These are phyloP conservation scores for Macrotus californicus DNA, from an alignment of 2,113 vertebrate genomes.

Conservation along the genomic window DNA sequence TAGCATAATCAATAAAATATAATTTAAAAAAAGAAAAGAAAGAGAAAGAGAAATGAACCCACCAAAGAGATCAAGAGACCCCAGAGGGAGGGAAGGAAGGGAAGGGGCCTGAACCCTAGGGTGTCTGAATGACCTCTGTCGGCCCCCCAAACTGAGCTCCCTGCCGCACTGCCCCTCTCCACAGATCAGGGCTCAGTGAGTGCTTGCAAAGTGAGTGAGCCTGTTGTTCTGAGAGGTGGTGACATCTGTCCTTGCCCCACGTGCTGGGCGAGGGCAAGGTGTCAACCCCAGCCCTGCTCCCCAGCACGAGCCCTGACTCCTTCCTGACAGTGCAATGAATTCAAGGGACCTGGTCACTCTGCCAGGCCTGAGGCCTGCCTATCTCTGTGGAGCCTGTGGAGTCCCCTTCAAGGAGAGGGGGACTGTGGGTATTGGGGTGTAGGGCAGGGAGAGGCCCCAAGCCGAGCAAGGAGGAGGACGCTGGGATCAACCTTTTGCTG, in stretches of 20 bases:
- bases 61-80: background rate
- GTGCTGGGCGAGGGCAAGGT: background rate
- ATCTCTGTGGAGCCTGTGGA: too few species aligned
- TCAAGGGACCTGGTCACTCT: background rate
- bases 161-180: too few species aligned
- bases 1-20: too few species aligned
- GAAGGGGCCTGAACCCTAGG: background rate
- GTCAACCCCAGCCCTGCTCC: background rate
- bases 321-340: background rate
- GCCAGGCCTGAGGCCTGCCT: background rate
- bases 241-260: background rate
- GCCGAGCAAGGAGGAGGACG: background rate
- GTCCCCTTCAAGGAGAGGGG: background rate
- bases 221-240: background rate
- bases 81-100: background rate
- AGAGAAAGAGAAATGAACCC: background rate
- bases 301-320: background rate
- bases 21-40: background rate
- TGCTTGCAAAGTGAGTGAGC: background rate
- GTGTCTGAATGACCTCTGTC: background rate
- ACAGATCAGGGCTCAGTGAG: too few species aligned
- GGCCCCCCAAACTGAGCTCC: fast-evolving
- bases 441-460: background rate
- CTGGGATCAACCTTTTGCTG: background rate
- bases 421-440: background rate